Conservation (phyloP, 1,140 invertebrate species). For the Megalonaias nervosa region DNA sequence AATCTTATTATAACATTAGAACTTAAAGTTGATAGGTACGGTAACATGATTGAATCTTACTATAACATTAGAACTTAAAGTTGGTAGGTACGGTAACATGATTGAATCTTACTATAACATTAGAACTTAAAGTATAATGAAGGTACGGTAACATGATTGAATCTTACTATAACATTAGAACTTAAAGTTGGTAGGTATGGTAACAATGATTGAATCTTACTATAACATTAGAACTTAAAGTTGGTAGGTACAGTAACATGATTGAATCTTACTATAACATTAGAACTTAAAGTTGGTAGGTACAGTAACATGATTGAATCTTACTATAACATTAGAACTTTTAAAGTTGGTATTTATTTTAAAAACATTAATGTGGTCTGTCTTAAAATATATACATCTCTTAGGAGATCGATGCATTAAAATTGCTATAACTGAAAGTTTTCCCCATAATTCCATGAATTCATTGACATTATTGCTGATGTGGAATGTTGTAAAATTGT, state of each 20-base stretch:
- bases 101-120: not conserved
- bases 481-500: no score
- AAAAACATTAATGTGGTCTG: not conserved
- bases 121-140: conserved; percentile 54
- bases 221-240: not conserved
- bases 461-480: not conserved
- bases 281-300: conserved; percentile 47
- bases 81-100: conserved; percentile 53
- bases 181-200: conserved; percentile 56
- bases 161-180: not conserved
- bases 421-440: not conserved
- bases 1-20: not conserved
- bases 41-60: not conserved
- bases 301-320: conserved; percentile 30
- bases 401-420: not conserved
- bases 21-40: conserved; percentile 48
- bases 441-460: not conserved
- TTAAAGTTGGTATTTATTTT: not conserved
- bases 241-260: conserved; percentile 53
- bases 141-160: conserved; percentile 47
- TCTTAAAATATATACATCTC: not conserved
- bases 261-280: not conserved
- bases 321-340: not conserved
- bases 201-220: not conserved
- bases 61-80: not conserved